phyloP scores from a whole-genome alignment of 2,797 vertebrate species.

The Spondyliosoma cantharus region DNA sequence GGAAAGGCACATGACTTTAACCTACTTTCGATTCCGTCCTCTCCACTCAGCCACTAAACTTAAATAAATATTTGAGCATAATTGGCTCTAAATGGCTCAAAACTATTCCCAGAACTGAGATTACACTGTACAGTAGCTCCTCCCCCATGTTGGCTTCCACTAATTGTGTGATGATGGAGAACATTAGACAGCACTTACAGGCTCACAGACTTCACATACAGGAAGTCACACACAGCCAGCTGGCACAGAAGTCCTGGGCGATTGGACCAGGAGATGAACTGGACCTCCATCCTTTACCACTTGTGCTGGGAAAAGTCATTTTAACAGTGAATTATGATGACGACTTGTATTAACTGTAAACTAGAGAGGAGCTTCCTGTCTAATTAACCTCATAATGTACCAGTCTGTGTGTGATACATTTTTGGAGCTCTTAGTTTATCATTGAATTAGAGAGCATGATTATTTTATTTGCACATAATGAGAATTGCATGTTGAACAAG shows the following conservation, averaged over 20 bases:
- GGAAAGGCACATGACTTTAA: neutral
- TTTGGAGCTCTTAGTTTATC: no score
- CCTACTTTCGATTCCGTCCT: neutral
- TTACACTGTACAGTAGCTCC: constrained; percentile 18
- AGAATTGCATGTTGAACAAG: no score
- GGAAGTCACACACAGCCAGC: constrained; percentile 1
- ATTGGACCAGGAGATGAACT: neutral
- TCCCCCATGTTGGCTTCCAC: constrained; percentile 32
- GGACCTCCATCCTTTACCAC: neutral
- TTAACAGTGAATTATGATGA: neutral
- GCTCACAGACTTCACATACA: neutral
- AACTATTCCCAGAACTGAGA: constrained; percentile 33
- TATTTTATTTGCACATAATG: no score
- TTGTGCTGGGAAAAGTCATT: neutral
- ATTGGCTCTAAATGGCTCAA: constrained; percentile 11
- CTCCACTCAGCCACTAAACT: constrained; percentile 10
- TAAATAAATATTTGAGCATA: constrained; percentile 29
- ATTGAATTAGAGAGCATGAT: no score
- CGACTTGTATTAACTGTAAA: neutral
- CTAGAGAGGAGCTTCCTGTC: neutral
- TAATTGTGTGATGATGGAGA: constrained; percentile 39
- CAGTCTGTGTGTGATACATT: no score
- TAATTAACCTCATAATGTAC: no score
- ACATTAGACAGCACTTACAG: neutral
- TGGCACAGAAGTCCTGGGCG: neutral